Evolutionary conservation across 2,113 vertebrate genomes (phyloP).

Genomic region (Microcebus griseorufus): DNA sequence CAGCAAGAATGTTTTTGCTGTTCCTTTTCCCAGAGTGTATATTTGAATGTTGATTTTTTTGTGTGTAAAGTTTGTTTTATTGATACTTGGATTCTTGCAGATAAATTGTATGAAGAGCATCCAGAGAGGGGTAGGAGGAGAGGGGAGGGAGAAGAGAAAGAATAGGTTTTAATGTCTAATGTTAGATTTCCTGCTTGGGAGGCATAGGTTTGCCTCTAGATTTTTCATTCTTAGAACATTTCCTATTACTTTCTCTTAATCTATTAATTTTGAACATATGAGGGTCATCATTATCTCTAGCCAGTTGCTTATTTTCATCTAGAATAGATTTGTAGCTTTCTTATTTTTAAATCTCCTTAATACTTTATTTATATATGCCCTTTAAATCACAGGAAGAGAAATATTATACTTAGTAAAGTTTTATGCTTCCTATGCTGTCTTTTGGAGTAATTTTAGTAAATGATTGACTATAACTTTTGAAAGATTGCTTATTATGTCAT

Average conservation of each 20-base stretch:
- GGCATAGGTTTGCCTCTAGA: background rate
- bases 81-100: slow-evolving; percentile 22
- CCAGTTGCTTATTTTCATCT: slow-evolving; percentile 43
- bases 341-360: slow-evolving; percentile 17
- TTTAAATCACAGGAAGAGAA: slow-evolving; percentile 51
- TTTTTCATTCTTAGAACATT: slow-evolving; percentile 43
- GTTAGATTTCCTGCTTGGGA: slow-evolving; percentile 40
- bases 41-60: slow-evolving; percentile 35
- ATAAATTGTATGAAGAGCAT: background rate
- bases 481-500: slow-evolving; percentile 42
- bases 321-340: slow-evolving; percentile 47
- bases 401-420: slow-evolving; percentile 42
- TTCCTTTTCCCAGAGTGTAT: background rate
- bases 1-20: background rate
- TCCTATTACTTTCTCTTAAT: background rate
- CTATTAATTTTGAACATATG: slow-evolving; percentile 55
- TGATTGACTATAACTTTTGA: slow-evolving; percentile 14
- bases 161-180: slow-evolving; percentile 2
- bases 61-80: background rate
- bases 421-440: slow-evolving; percentile 36
- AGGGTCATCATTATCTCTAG: slow-evolving; percentile 40
- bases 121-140: background rate
- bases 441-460: slow-evolving; percentile 49
- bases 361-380: background rate
- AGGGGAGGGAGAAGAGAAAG: background rate